Conservation (phyloP, 2,888 invertebrate genomes). For the Cataglyphis cursor region DNA sequence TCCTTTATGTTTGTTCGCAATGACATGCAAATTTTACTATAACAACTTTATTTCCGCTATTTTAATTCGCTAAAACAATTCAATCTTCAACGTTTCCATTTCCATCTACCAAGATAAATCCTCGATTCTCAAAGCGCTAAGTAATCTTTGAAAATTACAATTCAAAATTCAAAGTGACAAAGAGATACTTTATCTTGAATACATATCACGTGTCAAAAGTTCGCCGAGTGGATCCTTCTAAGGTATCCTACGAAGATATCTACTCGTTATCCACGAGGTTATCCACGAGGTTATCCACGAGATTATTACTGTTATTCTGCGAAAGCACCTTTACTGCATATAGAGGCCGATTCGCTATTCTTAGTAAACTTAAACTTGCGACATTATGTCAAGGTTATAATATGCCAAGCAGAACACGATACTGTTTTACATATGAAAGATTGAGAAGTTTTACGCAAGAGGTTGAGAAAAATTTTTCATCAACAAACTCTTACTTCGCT, state of each 20-base stretch:
- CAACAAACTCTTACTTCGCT: neutral
- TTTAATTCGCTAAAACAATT: neutral
- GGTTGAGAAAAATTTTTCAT: constrained; percentile 42
- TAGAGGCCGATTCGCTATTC: constrained; percentile 5
- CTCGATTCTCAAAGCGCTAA: neutral
- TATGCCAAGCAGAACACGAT: constrained; percentile 71
- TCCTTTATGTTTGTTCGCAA: neutral
- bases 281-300: constrained; percentile 6
- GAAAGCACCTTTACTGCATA: neutral
- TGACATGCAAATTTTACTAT: neutral
- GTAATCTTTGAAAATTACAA: constrained; percentile 23
- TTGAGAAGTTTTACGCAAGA: neutral
- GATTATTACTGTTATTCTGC: neutral
- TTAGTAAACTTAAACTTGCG: constrained; percentile 37
- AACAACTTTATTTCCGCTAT: neutral
- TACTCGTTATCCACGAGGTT: constrained; percentile 20
- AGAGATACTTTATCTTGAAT: constrained; percentile 7
- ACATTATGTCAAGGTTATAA: constrained; percentile 75
- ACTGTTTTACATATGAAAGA: constrained; percentile 49
- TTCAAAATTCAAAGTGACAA: neutral
- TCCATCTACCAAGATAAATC: neutral
- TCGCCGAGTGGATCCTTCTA: neutral
- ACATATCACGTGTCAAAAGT: neutral
- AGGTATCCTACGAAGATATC: constrained; percentile 18
- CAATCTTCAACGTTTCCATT: constrained; percentile 12